Evolutionary conservation across 2,888 invertebrate genomes (phyloP).

Genomic region (Lampropteryx suffumata): DNA sequence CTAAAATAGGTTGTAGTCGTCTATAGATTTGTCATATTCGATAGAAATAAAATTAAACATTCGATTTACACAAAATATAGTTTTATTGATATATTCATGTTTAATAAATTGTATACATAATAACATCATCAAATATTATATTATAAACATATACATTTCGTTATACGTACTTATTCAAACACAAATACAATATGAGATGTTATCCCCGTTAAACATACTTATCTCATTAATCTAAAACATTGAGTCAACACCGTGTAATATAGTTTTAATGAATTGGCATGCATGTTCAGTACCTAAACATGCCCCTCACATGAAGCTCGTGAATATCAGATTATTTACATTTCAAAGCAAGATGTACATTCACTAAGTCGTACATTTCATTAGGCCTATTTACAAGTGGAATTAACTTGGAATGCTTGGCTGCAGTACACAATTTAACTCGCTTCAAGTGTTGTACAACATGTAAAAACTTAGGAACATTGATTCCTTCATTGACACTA

Average conservation of each 20-base stretch:
- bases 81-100: slow-evolving; percentile 84
- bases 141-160: slow-evolving; percentile 83
- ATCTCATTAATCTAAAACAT: slow-evolving; percentile 66
- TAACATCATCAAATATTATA: slow-evolving; percentile 83
- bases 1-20: slow-evolving; percentile 11
- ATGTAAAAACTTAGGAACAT: slow-evolving; percentile 74
- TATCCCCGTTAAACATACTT: slow-evolving; percentile 71
- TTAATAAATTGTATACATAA: slow-evolving; percentile 84
- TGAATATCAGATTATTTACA: slow-evolving; percentile 73
- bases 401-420: slow-evolving; percentile 80
- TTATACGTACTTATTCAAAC: slow-evolving; percentile 81
- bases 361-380: slow-evolving; percentile 67
- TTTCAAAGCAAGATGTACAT: slow-evolving; percentile 73
- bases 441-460: slow-evolving; percentile 66
- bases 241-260: slow-evolving; percentile 67
- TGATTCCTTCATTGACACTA: slow-evolving; percentile 64
- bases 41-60: slow-evolving; percentile 68
- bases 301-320: slow-evolving; percentile 63
- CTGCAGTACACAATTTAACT: slow-evolving; percentile 68
- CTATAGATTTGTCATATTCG: slow-evolving; percentile 37
- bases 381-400: slow-evolving; percentile 82
- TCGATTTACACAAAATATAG: slow-evolving; percentile 82
- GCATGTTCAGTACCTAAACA: slow-evolving; percentile 62
- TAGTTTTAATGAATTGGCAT: slow-evolving; percentile 53
- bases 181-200: slow-evolving; percentile 83